Conservation (phyloP, 2,888 invertebrate species). For the Globia sparganii region DNA sequence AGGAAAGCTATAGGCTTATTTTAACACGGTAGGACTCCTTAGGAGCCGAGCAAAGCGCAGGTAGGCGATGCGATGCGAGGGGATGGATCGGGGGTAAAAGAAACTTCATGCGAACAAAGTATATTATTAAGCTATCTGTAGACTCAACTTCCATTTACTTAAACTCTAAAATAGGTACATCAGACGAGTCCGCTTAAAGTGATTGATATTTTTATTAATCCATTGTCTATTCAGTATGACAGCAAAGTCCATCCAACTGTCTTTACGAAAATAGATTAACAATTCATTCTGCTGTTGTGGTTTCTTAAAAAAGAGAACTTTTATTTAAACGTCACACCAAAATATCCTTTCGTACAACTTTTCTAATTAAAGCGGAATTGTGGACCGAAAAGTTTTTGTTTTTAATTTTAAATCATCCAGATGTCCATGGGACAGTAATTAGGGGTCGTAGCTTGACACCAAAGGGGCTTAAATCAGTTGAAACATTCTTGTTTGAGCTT, state of each 20-base stretch:
- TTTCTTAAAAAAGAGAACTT: conserved; percentile 24
- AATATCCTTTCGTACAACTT: conserved; percentile 56
- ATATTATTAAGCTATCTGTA: no score
- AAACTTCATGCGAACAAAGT: no score
- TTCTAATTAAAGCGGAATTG: conserved; percentile 65
- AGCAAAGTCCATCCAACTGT: not conserved
- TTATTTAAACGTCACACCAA: conserved; percentile 20
- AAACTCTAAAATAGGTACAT: conserved; percentile 4
- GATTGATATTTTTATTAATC: conserved; percentile 26
- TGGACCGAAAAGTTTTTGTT: conserved; percentile 56
- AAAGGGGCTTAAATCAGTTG: conserved; percentile 54
- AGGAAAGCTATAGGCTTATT: no score
- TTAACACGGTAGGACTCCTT: no score
- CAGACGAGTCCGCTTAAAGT: not conserved
- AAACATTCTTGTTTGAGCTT: conserved; percentile 51
- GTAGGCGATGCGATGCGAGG: no score
- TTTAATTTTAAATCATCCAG: conserved; percentile 63
- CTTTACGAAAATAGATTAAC: conserved; percentile 13
- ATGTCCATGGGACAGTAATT: conserved; percentile 57
- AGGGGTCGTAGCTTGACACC: conserved; percentile 43
- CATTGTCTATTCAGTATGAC: not conserved
- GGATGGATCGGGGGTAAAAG: no score
- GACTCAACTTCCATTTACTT: not conserved
- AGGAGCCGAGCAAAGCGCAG: no score
- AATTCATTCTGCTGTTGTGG: conserved; percentile 16